These are phyloP conservation scores for Trypoxylus dichotomus DNA, from an alignment of 1,140 invertebrate genomes.

Conservation along the genomic window DNA sequence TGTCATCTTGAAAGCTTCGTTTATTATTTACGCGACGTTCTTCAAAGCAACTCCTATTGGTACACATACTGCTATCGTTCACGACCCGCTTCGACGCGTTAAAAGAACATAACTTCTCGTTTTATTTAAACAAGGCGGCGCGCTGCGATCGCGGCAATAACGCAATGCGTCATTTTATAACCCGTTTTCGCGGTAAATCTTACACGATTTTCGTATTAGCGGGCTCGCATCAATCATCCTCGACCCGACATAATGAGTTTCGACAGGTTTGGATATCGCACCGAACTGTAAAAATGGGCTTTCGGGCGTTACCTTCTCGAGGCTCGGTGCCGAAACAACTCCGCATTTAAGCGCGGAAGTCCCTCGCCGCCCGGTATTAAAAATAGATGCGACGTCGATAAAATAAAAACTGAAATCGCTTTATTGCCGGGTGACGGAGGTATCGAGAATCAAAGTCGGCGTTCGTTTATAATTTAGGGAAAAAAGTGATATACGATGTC, in stretches of 20 bases:
- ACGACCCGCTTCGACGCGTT: neutral
- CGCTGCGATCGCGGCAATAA: neutral
- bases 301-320: no score
- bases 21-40: slow-evolving; percentile 20
- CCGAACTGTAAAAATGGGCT: neutral
- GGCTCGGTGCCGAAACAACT: no score
- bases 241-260: neutral
- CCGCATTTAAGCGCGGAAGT: neutral
- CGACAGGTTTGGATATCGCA: neutral
- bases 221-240: neutral
- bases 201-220: slow-evolving; percentile 22
- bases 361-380: neutral
- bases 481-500: no score
- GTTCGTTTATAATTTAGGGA: no score
- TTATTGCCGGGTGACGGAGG: no score
- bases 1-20: slow-evolving; percentile 28
- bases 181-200: neutral
- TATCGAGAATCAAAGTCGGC: no score
- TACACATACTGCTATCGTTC: no score
- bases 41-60: neutral
- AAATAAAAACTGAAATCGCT: no score
- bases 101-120: neutral
- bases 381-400: no score
- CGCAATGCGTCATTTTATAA: slow-evolving; percentile 1
- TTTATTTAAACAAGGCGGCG: no score